phyloP scores from a whole-genome alignment of 2,888 invertebrate species.

The Dryococelus australis region DNA sequence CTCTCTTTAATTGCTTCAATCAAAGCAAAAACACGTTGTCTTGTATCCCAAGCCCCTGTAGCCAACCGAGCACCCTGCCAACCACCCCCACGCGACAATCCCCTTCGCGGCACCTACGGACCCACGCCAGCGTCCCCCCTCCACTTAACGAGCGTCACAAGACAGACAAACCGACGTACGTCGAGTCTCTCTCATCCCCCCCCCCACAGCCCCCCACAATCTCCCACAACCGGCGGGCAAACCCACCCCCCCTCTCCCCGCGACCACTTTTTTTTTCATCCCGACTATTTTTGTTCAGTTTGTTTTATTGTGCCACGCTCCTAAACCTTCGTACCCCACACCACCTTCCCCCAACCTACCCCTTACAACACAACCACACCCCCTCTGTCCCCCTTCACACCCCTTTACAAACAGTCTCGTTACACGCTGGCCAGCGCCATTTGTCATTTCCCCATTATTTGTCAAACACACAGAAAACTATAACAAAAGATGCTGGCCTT shows the following conservation, averaged over 20 bases:
- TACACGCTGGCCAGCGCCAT: background rate
- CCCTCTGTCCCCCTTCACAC: background rate
- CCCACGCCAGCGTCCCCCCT: background rate
- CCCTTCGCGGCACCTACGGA: background rate
- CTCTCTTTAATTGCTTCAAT: conserved; percentile 43
- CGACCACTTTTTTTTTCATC: background rate
- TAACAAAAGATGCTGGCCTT: background rate
- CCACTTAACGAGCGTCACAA: conserved; percentile 21
- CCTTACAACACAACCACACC: no score
- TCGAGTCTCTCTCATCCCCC: no score
- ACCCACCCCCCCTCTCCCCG: background rate
- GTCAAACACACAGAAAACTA: background rate
- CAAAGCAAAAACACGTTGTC: conserved; percentile 43
- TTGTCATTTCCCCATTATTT: background rate
- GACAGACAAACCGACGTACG: background rate
- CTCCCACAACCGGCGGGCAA: background rate
- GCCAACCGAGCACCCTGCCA: background rate
- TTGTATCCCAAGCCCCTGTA: conserved; percentile 22
- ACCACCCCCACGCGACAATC: background rate
- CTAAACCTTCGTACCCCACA: background rate
- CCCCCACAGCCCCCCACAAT: no score
- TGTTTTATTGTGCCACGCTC: background rate
- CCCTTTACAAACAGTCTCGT: background rate
- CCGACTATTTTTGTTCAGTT: conserved; percentile 16
- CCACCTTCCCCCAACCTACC: background rate